phyloP scores from a whole-genome alignment of 2,797 vertebrate genomes.

The Anolis apletophallus region DNA sequence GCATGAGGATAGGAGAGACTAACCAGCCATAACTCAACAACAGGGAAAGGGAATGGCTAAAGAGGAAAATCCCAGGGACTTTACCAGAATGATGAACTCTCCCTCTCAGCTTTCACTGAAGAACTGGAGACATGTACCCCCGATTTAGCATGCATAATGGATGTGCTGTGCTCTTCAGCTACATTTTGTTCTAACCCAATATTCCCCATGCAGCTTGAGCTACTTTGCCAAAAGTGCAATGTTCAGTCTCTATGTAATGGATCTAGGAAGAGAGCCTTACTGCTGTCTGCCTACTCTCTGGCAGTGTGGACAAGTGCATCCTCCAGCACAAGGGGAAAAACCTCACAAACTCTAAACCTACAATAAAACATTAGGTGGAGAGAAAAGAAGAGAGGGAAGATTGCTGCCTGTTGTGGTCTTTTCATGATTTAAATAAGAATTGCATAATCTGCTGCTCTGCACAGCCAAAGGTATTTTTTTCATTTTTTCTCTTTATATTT shows the following conservation, averaged over 20 bases:
- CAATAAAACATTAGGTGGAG: neutral
- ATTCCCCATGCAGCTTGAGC: neutral
- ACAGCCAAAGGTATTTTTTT: neutral
- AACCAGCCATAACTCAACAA: neutral
- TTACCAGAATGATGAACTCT: neutral
- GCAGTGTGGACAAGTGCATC: neutral
- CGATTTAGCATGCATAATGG: neutral
- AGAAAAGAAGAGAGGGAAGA: neutral
- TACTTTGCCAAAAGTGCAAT: neutral
- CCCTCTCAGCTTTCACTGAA: neutral
- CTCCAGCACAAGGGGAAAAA: neutral
- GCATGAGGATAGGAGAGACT: neutral
- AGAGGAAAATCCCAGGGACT: neutral
- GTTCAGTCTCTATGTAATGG: neutral
- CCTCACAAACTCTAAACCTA: neutral
- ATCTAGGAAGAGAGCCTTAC: neutral
- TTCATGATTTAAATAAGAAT: neutral
- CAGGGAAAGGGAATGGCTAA: neutral
- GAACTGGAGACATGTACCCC: neutral
- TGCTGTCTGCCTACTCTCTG: constrained; percentile 6
- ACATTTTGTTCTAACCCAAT: neutral
- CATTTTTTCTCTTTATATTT: neutral
- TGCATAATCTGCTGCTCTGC: neutral
- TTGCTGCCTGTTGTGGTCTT: neutral
- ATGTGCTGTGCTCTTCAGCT: neutral